Conservation (phyloP, 2,888 invertebrate genomes). For the Neuroscelio doddi region DNA sequence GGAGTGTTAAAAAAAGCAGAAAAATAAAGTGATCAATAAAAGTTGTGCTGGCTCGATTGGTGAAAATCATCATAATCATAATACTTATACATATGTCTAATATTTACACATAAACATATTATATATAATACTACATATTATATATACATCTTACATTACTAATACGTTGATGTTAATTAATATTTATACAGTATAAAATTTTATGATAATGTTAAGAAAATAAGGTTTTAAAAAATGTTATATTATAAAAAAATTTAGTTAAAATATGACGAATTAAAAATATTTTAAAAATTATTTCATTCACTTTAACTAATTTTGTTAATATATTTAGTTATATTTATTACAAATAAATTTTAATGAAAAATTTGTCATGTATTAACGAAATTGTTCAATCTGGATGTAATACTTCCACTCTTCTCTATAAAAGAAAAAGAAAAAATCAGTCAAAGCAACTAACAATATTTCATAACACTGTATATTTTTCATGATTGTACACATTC, state of each 20-base stretch:
- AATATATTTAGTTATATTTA: no score
- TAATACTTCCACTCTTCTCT: neutral
- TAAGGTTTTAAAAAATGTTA: neutral
- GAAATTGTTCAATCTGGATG: slow-evolving; percentile 4
- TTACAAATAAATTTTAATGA: no score
- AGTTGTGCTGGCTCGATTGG: neutral
- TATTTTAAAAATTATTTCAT: neutral
- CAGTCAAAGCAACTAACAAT: no score
- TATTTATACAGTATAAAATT: slow-evolving; percentile 5
- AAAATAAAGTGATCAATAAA: slow-evolving; percentile 1
- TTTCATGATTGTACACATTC: no score
- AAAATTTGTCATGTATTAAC: no score
- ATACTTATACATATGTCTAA: neutral
- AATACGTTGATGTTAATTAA: slow-evolving; percentile 1
- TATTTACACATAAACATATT: neutral
- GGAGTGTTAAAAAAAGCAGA: slow-evolving; percentile 6
- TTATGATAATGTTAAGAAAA: slow-evolving; percentile 1
- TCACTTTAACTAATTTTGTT: neutral
- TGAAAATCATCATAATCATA: neutral
- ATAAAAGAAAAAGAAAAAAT: neutral
- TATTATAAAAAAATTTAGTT: slow-evolving; percentile 1
- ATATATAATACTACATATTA: no score
- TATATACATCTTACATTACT: no score
- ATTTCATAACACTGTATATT: no score
- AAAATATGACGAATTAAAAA: neutral